Conservation (phyloP, 1,140 invertebrate genomes). For the Zaprionus kolodkinae region DNA sequence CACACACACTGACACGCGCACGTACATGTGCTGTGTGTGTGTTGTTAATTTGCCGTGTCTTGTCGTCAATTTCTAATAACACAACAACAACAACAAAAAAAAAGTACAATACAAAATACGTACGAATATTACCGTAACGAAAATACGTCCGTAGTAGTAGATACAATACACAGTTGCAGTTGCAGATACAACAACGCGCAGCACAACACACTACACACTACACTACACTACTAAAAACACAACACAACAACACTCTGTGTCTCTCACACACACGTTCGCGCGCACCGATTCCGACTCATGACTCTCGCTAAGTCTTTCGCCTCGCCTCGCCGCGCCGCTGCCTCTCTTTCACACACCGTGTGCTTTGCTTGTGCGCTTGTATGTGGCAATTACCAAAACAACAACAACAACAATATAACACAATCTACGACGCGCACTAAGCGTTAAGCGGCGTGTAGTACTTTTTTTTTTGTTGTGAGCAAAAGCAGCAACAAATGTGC, state of each 20-base stretch:
- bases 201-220: not conserved
- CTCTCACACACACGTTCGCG: conserved; percentile 28
- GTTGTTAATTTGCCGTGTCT: conserved; percentile 48
- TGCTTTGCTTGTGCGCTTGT: not conserved
- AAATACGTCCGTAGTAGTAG: conserved; percentile 13
- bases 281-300: conserved; percentile 42
- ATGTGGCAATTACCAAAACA: conserved; percentile 42
- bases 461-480: conserved; percentile 22
- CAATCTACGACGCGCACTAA: conserved; percentile 55
- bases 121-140: conserved; percentile 48
- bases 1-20: conserved; percentile 18
- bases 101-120: conserved; percentile 14
- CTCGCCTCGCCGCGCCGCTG: not conserved
- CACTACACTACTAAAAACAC: not conserved
- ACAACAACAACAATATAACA: conserved; percentile 46
- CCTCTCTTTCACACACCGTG: not conserved
- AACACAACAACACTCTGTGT: conserved; percentile 1
- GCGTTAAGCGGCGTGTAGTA: conserved; percentile 25
- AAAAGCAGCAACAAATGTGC: conserved; percentile 15
- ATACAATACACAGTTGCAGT: conserved; percentile 38
- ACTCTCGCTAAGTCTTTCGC: conserved; percentile 13
- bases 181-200: conserved; percentile 26
- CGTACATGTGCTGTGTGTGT: conserved; percentile 14
- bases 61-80: conserved; percentile 52
- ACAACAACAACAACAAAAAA: conserved; percentile 24